These are phyloP conservation scores for Tipula helvola DNA, from an alignment of 2,888 invertebrate species.

Conservation along the genomic window DNA sequence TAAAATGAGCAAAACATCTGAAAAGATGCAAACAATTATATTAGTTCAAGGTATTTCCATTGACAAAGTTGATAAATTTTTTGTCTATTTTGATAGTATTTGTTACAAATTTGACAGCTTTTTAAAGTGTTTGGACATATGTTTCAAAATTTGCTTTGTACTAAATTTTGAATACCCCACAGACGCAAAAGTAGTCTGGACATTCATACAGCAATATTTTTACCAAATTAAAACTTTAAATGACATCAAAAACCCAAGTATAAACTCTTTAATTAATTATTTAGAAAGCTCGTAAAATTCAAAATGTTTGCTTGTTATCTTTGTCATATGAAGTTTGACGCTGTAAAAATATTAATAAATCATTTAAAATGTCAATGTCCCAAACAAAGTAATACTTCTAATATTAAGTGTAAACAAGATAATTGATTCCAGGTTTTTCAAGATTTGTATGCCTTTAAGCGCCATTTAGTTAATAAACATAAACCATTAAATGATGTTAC, in stretches of 20 bases:
- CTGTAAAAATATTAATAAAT: background rate
- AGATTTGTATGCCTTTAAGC: background rate
- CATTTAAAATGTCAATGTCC: background rate
- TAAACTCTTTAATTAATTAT: background rate
- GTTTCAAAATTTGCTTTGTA: background rate
- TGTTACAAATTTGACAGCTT: background rate
- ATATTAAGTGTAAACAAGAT: background rate
- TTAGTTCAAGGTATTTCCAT: background rate
- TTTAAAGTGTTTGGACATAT: background rate
- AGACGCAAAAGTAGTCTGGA: background rate
- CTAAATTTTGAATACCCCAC: background rate
- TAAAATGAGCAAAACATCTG: background rate
- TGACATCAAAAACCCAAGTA: background rate
- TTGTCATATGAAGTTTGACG: background rate
- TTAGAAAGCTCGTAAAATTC: background rate
- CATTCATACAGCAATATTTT: background rate
- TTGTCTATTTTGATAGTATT: background rate
- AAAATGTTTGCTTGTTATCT: background rate
- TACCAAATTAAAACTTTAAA: background rate
- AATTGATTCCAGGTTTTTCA: background rate
- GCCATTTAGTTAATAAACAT: background rate
- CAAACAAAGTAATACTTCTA: background rate
- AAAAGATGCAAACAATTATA: background rate
- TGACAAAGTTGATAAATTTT: background rate
- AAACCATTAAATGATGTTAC: background rate